phyloP scores from a whole-genome alignment of 2,113 vertebrate genomes.

The Turnix velox region DNA sequence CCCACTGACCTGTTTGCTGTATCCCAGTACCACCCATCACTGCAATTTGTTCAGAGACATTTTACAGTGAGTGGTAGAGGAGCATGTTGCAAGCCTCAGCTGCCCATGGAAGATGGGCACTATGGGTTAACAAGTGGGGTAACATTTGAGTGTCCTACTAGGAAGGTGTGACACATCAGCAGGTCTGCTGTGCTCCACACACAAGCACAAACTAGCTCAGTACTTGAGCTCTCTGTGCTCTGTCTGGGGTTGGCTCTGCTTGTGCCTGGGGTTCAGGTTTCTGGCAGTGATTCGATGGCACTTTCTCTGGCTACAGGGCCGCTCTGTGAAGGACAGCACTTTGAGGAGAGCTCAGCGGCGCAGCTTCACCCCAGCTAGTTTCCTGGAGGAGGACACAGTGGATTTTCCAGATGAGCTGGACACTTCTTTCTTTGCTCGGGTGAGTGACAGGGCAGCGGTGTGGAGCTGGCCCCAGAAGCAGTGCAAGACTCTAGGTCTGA shows the following conservation, averaged over 20 bases:
- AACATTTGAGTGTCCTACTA: not conserved
- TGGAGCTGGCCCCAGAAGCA: not conserved
- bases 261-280: not conserved
- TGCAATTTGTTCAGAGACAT: not conserved
- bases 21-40: not conserved
- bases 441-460: conserved; percentile 23
- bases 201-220: not conserved
- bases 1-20: not conserved
- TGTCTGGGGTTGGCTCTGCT: not conserved
- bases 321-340: conserved; percentile 83
- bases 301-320: conserved; percentile 76
- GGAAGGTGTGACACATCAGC: not conserved
- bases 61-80: not conserved
- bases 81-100: not conserved
- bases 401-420: conserved; percentile 95
- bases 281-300: not conserved
- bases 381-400: conserved; percentile 90
- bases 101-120: not conserved
- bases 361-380: conserved; percentile 94
- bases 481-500: not conserved
- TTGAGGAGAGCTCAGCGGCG: conserved; percentile 82
- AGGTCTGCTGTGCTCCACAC: not conserved
- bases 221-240: not conserved
- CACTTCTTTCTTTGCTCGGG: conserved; percentile 96
- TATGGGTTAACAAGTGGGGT: not conserved